A percentile compares a stretch with the other conserved stretches of the same genome.
phyloP scores from a whole-genome alignment of 2,888 invertebrate species.

The Campoplex capitator region DNA sequence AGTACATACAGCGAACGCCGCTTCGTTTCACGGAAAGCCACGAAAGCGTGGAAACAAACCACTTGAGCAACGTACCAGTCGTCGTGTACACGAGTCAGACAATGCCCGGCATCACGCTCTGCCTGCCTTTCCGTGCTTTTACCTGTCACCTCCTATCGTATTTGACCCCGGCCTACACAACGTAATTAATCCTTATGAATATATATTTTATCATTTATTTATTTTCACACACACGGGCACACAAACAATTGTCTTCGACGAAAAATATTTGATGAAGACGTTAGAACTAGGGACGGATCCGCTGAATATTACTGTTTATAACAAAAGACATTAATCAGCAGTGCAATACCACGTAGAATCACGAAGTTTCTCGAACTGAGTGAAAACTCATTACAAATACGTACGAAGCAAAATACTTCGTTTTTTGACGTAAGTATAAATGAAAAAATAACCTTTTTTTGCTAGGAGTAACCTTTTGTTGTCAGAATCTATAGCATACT shows the following conservation, averaged over 20 bases:
- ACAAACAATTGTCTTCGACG: background rate
- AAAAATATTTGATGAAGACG: background rate
- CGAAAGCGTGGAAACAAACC: constrained; percentile 84
- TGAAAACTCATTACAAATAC: background rate
- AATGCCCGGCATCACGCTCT: constrained; percentile 84
- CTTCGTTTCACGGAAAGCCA: constrained; percentile 78
- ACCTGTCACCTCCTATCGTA: constrained; percentile 67
- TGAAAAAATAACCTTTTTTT: background rate
- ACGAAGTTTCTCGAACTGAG: background rate
- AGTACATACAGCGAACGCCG: background rate
- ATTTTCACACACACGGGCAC: background rate
- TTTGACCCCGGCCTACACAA: constrained; percentile 67
- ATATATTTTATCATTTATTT: background rate
- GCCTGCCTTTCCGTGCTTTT: constrained; percentile 75
- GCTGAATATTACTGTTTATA: background rate
- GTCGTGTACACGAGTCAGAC: constrained; percentile 73
- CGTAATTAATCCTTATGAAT: background rate
- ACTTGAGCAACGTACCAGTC: constrained; percentile 79
- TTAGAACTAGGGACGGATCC: background rate
- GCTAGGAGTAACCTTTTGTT: background rate
- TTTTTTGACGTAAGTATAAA: background rate
- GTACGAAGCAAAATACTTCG: background rate
- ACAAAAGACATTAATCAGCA: background rate
- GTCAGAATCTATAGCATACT: background rate
- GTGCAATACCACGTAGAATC: background rate